Base-by-base conservation (phyloP, 2,113 vertebrate genomes). In the Sprattus sprattus region DNA sequence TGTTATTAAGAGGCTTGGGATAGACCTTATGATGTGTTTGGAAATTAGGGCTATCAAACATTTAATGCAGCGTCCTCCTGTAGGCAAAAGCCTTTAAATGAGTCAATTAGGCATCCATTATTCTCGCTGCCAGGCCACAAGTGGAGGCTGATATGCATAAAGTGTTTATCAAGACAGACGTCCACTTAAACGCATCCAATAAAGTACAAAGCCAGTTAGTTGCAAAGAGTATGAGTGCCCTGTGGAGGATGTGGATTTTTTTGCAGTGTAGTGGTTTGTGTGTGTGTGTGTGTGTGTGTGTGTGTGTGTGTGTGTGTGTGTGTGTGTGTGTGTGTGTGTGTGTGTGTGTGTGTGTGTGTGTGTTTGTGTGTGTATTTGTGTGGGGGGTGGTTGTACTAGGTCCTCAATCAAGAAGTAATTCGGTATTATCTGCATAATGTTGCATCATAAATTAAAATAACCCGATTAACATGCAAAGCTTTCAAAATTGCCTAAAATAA, bases 21-120 rank as follows among this genome's bases (percentile, higher is more conserved):
- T 97, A 97, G 96, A 97, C 96, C 95, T 99, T 99, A 99, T 98
- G 97, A 99, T 98, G 98, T 98, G 98, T 98, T 99, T 98, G 97
- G 97, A 98, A 99, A 98, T 99, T 98, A 98, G 97, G 96, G 96
- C 97, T 96, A 99, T 99, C 98, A 97, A 98, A 99, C 98, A 99
- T 98, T 99, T 98, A 99, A 97, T 96, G 96, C 97, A 92, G 92
- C 92, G 93, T 94, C 96, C 95, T 97, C 97, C 98, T 99, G 97
- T 97, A 97, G 97, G 97, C 97, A 97, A 97, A 96, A 97, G 97
- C 97, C 97, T 97, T 97, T 96, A 98, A 99, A 99, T 99, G 97
- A 98, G 97, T 99, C 98, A 98, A 99, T 99, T 99, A 99, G 97
- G 97, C 96, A 96, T 97, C 96, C 98, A 99, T 99, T 99, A 99